phyloP scores from a whole-genome alignment of 2,113 vertebrate genomes.

The Bujurquina vittata region DNA sequence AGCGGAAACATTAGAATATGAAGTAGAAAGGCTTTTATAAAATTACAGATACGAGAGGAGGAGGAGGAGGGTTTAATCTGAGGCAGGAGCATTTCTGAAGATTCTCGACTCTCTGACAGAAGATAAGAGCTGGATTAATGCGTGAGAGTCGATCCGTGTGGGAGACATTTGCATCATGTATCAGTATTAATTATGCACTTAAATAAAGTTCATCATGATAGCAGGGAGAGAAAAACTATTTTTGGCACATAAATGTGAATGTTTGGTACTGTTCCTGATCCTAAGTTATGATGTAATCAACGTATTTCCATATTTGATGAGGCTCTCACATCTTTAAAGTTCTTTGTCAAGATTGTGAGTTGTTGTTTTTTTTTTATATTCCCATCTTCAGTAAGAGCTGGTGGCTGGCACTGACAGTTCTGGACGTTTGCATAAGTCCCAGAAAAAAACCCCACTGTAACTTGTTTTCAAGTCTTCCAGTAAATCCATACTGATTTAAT shows the following conservation, averaged over 20 bases:
- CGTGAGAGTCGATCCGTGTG: background rate
- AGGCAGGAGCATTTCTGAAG: conserved; percentile 4
- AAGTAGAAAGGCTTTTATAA: conserved; percentile 22
- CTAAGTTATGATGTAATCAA: background rate
- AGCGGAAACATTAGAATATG: background rate
- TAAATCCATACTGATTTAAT: background rate
- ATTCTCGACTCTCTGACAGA: background rate
- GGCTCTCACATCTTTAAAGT: background rate
- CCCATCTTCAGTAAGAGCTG: background rate
- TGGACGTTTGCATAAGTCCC: background rate
- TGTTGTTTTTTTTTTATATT: background rate
- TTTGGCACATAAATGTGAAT: too few relatives aligned
- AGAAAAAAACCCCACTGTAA: background rate
- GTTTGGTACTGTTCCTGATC: too few relatives aligned
- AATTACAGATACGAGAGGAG: background rate
- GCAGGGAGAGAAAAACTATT: background rate
- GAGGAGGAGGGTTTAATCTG: background rate
- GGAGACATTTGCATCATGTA: background rate
- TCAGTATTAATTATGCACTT: background rate
- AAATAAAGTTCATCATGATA: background rate
- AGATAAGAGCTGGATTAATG: conserved; percentile 33
- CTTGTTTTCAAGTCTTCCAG: background rate
- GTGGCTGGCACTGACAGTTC: background rate
- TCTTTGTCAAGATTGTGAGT: background rate
- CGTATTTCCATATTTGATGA: background rate